phyloP scores from a whole-genome alignment of 2,888 invertebrate species.

The Thyatira batis region DNA sequence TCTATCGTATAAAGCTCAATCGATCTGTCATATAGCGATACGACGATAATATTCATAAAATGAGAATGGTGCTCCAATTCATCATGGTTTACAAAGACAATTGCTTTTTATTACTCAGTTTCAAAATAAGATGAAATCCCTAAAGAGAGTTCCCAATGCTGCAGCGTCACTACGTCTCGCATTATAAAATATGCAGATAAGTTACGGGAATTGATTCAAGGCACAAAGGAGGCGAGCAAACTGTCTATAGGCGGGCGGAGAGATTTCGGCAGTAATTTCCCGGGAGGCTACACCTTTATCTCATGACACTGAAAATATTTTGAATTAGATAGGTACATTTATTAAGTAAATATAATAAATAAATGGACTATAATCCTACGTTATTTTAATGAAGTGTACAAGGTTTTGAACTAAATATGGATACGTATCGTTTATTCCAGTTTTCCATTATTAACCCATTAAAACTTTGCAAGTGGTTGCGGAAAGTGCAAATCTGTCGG shows the following conservation, averaged over 20 bases:
- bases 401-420: not conserved
- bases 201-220: slow-evolving; percentile 80
- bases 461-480: slow-evolving; percentile 29
- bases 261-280: slow-evolving; percentile 81
- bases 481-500: slow-evolving; percentile 4
- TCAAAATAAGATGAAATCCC: slow-evolving; percentile 51
- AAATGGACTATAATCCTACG: not conserved
- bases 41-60: not conserved
- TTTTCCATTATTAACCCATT: slow-evolving; percentile 27
- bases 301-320: slow-evolving; percentile 71
- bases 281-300: slow-evolving; percentile 72
- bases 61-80: not conserved
- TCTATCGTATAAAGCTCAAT: no score
- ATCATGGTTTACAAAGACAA: slow-evolving; percentile 25
- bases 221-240: slow-evolving; percentile 71
- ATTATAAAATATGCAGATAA: slow-evolving; percentile 81
- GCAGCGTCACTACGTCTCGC: slow-evolving; percentile 69
- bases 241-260: slow-evolving; percentile 70
- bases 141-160: slow-evolving; percentile 52
- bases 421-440: slow-evolving; percentile 8
- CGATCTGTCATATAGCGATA: not conserved
- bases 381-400: not conserved
- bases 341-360: not conserved
- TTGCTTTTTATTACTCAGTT: slow-evolving; percentile 23
- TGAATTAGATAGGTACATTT: slow-evolving; percentile 36